A percentile compares a stretch with the other conserved stretches of the same genome.
Conservation (phyloP, 1,140 invertebrate genomes). For the Heliconius himera region DNA sequence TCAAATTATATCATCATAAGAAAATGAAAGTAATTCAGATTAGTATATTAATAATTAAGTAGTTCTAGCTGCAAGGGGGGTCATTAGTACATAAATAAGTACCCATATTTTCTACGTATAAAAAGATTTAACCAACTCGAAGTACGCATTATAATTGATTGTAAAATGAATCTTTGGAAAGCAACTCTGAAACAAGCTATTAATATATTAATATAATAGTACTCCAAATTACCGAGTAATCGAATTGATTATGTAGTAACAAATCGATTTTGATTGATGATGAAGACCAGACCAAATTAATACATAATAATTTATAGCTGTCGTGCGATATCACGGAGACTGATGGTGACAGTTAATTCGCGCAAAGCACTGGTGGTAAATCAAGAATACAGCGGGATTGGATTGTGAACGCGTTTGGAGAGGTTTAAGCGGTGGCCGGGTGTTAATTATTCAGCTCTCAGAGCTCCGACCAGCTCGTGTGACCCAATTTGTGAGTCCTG, state of each 20-base stretch:
- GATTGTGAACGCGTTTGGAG: slow-evolving; percentile 24
- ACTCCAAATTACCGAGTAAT: not conserved
- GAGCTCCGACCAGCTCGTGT: slow-evolving; percentile 45
- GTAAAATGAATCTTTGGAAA: too few relatives aligned
- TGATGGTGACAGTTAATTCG: slow-evolving; percentile 10
- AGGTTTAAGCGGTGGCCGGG: slow-evolving; percentile 46
- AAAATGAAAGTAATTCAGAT: too few relatives aligned
- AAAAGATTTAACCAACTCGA: too few relatives aligned
- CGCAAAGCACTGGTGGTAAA: slow-evolving; percentile 3
- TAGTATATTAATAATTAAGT: too few relatives aligned
- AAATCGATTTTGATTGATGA: slow-evolving; percentile 3
- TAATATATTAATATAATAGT: not conserved
- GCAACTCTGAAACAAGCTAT: not conserved
- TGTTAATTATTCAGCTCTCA: slow-evolving; percentile 62
- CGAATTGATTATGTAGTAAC: not conserved
- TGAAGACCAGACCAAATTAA: not conserved
- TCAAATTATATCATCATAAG: too few relatives aligned
- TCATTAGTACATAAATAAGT: too few relatives aligned
- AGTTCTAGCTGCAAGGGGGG: too few relatives aligned
- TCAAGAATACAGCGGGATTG: slow-evolving; percentile 14
- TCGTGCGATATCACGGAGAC: not conserved
- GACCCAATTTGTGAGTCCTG: slow-evolving; percentile 55
- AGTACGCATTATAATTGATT: too few relatives aligned
- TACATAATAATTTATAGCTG: not conserved
- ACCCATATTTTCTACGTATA: too few relatives aligned